These are phyloP conservation scores for Scaptomyza hsui DNA, from an alignment of 1,140 invertebrate genomes.

Conservation along the genomic window DNA sequence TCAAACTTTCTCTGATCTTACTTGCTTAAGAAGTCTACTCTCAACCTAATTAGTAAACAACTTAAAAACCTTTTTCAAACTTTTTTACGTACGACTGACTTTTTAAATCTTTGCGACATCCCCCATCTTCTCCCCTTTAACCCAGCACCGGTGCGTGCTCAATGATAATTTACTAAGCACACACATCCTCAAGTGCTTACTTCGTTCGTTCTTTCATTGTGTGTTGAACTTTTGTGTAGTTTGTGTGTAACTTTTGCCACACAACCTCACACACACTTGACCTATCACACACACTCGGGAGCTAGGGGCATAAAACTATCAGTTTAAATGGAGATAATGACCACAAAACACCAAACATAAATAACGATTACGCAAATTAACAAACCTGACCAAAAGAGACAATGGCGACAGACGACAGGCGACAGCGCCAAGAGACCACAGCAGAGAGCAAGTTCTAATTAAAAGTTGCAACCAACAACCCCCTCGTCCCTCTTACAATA, in stretches of 20 bases:
- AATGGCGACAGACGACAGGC: not conserved
- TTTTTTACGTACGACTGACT: not conserved
- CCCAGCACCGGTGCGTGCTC: too few relatives aligned
- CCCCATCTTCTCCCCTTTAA: too few relatives aligned
- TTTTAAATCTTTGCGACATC: too few relatives aligned
- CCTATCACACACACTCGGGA: conserved; percentile 16
- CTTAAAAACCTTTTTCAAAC: conserved; percentile 6
- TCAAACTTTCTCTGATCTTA: conserved; percentile 11
- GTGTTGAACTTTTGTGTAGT: conserved; percentile 36
- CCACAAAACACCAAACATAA: conserved; percentile 52
- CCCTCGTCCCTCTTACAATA: conserved; percentile 2
- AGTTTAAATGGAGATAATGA: conserved; percentile 57
- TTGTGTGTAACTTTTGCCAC: conserved; percentile 45
- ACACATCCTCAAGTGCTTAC: not conserved
- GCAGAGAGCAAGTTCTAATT: conserved; percentile 58
- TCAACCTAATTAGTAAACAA: conserved; percentile 7
- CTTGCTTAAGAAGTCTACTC: conserved; percentile 5
- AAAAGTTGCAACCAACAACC: conserved; percentile 56
- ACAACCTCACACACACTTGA: conserved; percentile 45
- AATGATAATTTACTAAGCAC: conserved; percentile 28
- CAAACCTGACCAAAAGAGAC: conserved; percentile 6
- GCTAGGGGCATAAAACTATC: conserved; percentile 30
- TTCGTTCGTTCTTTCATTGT: conserved; percentile 13
- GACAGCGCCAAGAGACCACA: conserved; percentile 15
- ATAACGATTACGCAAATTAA: conserved; percentile 69